Conservation (phyloP, 2,113 vertebrate species). For the Microcebus lehilahytsara region DNA sequence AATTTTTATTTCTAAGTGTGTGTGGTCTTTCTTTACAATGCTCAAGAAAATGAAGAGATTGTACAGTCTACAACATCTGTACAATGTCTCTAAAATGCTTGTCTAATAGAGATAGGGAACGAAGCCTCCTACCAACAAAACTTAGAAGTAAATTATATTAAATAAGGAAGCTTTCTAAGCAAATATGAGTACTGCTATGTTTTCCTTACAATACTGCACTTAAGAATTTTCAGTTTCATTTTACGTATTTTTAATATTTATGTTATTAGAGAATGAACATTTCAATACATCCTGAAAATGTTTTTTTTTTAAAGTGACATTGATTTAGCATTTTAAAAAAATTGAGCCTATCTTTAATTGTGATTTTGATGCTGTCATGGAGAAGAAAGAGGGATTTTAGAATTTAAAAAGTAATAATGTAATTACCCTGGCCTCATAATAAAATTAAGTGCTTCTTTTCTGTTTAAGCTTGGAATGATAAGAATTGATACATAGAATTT, state of each 20-base stretch:
- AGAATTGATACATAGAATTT: neutral
- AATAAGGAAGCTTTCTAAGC: neutral
- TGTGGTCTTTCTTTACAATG: slow-evolving; percentile 4
- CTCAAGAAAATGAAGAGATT: slow-evolving; percentile 37
- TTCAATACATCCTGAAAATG: neutral
- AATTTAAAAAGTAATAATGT: neutral
- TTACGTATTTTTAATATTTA: neutral
- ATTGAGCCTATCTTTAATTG: neutral
- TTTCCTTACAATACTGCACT: neutral
- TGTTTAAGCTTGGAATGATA: neutral
- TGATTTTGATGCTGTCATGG: neutral
- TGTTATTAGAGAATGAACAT: neutral
- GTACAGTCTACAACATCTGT: neutral
- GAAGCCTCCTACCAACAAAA: slow-evolving; percentile 1
- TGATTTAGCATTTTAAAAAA: neutral
- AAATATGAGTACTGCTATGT: neutral
- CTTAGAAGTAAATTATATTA: slow-evolving; percentile 31
- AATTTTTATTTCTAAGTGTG: neutral
- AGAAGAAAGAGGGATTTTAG: too few species aligned
- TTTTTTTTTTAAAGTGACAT: neutral
- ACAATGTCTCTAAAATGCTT: neutral
- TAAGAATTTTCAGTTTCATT: neutral
- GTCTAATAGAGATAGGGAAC: neutral
- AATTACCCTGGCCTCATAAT: neutral
- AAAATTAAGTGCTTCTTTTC: neutral